Base-by-base conservation (phyloP, 2,888 invertebrate genomes). In the Actias luna region DNA sequence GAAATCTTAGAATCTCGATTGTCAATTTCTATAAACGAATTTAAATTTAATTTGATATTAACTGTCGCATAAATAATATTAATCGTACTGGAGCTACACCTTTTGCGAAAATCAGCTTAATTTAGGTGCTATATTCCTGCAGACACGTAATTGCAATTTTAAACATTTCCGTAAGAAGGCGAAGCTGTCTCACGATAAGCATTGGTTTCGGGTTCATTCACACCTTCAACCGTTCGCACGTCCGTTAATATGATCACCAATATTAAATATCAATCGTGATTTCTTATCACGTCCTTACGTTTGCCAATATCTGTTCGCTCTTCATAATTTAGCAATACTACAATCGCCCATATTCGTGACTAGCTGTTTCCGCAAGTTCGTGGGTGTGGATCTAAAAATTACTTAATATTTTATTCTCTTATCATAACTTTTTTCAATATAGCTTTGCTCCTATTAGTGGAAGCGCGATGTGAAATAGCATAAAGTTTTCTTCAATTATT, bases 151-250 rank as follows among this genome's bases (percentile, higher is more conserved):
- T 80, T 77, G 75, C 75, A 65, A 73, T 76, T 76, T 65, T 67
- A 68, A 73, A 69, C 66, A 73, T 65, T 79, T 83, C 78, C 79
- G 75, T 76, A 70, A 74, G 68, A 63, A 59, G 63, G 59, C 63
- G 59, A 74, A 72, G 79, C 76, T 78, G 68, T 63, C 71, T 82
- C 57, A 82, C 84, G 87, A 88, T 88, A 87, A 87, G 77, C 73
- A 58, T 65, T 64, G 68, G 73, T 68, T 78, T 75, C 70, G 64
- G 76, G 87, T 83, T 88, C 84, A 77, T 83, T 87, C 81, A 87
- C 87, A 74, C 71, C 63, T 64, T 61, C 70, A 70, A 68, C 69
- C 65, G 69, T 62, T 60, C 33, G 65, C 36, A 58, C 27, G 63
- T 64, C 59, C 63, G 60, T 63, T 55, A 64, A 70, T 74, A 61